Evolutionary conservation across 2,113 vertebrate species (phyloP).

Genomic region (Pelodiscus sinensis): DNA sequence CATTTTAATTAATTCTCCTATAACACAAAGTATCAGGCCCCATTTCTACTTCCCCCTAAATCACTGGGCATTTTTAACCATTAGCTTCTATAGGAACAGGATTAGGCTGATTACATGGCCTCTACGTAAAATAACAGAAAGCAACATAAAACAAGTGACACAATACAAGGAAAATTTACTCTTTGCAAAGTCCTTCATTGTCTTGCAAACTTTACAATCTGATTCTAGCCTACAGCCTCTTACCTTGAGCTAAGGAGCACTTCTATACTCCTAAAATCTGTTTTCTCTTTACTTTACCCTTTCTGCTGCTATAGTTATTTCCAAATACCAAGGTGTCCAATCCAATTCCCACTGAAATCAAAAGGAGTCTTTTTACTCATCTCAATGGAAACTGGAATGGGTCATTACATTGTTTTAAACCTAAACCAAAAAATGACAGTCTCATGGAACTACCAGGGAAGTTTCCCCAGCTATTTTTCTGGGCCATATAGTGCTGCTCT

Average conservation of each 20-base stretch:
- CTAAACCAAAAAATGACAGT: background rate
- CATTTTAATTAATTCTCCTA: conserved; percentile 37
- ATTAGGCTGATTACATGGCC: conserved; percentile 51
- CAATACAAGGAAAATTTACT: conserved; percentile 31
- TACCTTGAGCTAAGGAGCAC: conserved; percentile 17
- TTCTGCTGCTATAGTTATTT: background rate
- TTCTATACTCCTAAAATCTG: background rate
- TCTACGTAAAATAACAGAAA: conserved; percentile 53
- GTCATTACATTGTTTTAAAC: background rate
- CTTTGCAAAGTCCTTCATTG: conserved; percentile 49
- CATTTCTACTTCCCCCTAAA: conserved; percentile 16
- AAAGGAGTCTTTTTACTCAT: background rate
- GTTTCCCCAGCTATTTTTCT: background rate
- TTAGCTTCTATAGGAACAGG: conserved; percentile 49
- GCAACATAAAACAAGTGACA: conserved; percentile 29
- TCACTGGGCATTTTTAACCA: conserved; percentile 45
- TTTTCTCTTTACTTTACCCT: background rate
- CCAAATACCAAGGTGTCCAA: background rate
- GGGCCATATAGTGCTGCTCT: background rate
- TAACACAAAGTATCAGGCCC: background rate
- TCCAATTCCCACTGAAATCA: background rate
- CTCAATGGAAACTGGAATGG: background rate
- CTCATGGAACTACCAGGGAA: background rate
- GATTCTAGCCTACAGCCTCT: conserved; percentile 6
- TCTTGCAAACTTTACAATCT: conserved; percentile 47